Evolutionary conservation across 2,888 invertebrate genomes (phyloP).

Genomic region (Sisyra nigra): DNA sequence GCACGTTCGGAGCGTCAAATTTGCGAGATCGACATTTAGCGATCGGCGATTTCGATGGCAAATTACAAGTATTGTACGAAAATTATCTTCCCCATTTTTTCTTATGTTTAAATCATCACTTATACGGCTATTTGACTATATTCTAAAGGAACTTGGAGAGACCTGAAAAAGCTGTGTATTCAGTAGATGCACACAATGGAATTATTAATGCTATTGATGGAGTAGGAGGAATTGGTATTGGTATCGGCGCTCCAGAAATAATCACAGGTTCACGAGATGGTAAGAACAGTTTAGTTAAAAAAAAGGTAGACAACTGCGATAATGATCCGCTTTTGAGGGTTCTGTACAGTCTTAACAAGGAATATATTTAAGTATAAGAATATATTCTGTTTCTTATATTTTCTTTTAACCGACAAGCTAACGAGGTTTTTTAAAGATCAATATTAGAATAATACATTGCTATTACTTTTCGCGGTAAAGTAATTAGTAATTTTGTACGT

Average conservation of each 20-base stretch:
- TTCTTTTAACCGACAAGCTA: too few relatives aligned
- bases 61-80: slow-evolving; percentile 64
- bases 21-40: slow-evolving; percentile 68
- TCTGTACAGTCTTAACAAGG: too few relatives aligned
- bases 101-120: slow-evolving; percentile 2
- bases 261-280: slow-evolving; percentile 91
- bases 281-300: too few relatives aligned
- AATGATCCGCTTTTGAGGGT: too few relatives aligned
- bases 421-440: too few relatives aligned
- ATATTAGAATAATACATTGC: too few relatives aligned
- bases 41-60: slow-evolving; percentile 80
- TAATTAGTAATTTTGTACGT: too few relatives aligned
- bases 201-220: slow-evolving; percentile 89
- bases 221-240: slow-evolving; percentile 59
- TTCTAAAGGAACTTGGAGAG: slow-evolving; percentile 64
- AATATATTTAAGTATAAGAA: too few relatives aligned
- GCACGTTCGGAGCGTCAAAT: slow-evolving; percentile 80
- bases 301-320: too few relatives aligned
- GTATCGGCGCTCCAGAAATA: slow-evolving; percentile 88
- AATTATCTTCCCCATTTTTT: not conserved
- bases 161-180: slow-evolving; percentile 54
- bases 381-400: too few relatives aligned
- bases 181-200: slow-evolving; percentile 60
- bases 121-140: not conserved
- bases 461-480: too few relatives aligned